Conservation (phyloP, 2,888 invertebrate species). For the Athetis lepigone region DNA sequence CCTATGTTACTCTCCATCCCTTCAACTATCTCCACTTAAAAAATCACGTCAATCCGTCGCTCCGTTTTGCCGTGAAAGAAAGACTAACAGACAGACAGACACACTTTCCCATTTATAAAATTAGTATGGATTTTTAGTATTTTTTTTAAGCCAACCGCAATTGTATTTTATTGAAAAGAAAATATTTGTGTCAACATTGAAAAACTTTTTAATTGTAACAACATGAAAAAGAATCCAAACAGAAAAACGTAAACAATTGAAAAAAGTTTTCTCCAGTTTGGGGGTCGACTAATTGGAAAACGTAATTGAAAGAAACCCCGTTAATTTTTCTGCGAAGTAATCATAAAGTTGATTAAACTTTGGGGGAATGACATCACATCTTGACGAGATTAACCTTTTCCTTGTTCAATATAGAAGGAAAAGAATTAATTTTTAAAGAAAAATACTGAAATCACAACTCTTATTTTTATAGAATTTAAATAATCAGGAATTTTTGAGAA, state of each 20-base stretch:
- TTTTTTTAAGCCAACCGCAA: neutral
- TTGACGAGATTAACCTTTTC: slow-evolving; percentile 20
- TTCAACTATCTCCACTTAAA: no score
- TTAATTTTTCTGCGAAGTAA: slow-evolving; percentile 34
- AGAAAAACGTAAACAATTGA: neutral
- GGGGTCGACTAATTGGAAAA: slow-evolving; percentile 28
- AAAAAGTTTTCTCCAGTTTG: neutral
- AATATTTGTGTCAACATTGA: neutral
- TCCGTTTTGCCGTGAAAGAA: no score
- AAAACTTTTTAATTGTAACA: neutral
- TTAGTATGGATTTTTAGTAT: no score
- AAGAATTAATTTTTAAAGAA: slow-evolving; percentile 9
- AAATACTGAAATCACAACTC: neutral
- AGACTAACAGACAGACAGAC: no score
- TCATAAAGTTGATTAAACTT: slow-evolving; percentile 35
- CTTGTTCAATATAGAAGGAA: neutral
- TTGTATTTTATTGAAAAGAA: neutral
- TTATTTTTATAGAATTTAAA: neutral
- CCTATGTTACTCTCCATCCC: no score
- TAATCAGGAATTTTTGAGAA: no score
- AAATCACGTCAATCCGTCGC: no score
- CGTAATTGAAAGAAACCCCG: slow-evolving; percentile 24
- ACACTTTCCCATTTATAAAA: no score
- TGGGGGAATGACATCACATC: slow-evolving; percentile 16
- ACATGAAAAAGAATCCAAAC: neutral